A percentile compares a stretch with the other conserved stretches of the same genome.
Conservation (phyloP, 2,888 invertebrate species). For the Synergus japonicus region DNA sequence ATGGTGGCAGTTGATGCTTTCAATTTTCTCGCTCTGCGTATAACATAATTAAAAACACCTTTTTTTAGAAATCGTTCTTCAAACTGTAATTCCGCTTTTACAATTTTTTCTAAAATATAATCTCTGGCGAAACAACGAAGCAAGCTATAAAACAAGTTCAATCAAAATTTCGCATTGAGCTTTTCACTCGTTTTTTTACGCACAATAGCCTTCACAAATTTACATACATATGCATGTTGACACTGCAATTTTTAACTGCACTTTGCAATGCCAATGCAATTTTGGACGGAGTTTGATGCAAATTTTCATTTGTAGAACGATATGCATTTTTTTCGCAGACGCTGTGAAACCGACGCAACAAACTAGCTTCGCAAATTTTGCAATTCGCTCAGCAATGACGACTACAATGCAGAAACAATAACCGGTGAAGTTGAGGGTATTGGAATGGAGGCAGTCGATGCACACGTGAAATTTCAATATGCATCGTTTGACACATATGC, state of each 20-base stretch:
- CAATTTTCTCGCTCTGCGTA: neutral
- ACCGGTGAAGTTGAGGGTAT: neutral
- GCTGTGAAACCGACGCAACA: neutral
- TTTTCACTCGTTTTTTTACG: neutral
- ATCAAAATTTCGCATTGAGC: neutral
- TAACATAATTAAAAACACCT: neutral
- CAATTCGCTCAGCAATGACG: neutral
- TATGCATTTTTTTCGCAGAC: neutral
- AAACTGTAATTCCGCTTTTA: neutral
- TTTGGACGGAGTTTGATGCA: neutral
- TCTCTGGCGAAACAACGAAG: neutral
- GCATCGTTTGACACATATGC: conserved; percentile 65
- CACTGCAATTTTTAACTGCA: neutral
- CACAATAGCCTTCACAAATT: neutral
- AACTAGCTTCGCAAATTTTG: neutral
- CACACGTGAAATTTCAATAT: conserved; percentile 61
- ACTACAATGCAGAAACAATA: neutral
- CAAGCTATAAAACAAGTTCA: neutral
- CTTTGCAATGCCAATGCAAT: neutral
- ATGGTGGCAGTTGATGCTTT: neutral
- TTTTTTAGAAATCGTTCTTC: neutral
- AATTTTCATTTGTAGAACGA: neutral
- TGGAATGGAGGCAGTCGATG: conserved; percentile 39
- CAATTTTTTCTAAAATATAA: neutral
- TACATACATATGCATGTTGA: neutral